Conservation (phyloP, 2,888 invertebrate genomes). For the Doris montereyensis region DNA sequence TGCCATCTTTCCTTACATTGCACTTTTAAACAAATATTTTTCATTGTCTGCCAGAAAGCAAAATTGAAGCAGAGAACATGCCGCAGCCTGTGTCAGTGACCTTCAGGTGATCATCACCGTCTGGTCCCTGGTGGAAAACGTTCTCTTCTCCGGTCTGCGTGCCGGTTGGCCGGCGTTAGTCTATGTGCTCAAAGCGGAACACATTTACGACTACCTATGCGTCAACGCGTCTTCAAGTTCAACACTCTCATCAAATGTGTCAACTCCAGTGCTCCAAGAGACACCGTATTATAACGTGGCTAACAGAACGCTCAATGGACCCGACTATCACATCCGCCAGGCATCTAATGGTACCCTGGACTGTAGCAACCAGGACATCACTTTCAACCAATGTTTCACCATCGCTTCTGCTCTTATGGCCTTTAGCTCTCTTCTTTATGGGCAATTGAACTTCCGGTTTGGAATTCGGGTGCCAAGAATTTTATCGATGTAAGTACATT, state of each 20-base stretch:
- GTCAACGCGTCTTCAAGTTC: too few relatives aligned
- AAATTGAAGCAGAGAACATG: too few relatives aligned
- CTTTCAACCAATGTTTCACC: constrained; percentile 36
- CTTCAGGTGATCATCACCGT: constrained; percentile 28
- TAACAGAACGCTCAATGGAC: too few relatives aligned
- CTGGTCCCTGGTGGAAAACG: constrained; percentile 34
- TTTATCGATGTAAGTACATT: constrained; percentile 21
- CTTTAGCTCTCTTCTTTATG: constrained; percentile 28
- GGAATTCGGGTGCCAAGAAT: constrained; percentile 29
- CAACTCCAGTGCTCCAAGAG: too few relatives aligned
- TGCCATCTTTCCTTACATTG: too few relatives aligned
- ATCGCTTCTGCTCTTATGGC: constrained; percentile 33
- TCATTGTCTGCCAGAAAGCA: too few relatives aligned
- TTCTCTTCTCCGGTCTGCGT: constrained; percentile 29
- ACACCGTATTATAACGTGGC: too few relatives aligned
- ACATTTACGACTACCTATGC: constrained; percentile 20
- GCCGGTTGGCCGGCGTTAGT: constrained; percentile 34
- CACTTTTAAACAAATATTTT: too few relatives aligned
- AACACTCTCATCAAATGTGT: too few relatives aligned
- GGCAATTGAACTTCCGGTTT: constrained; percentile 29
- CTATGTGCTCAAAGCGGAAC: constrained; percentile 30
- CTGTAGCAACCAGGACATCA: constrained; percentile 30
- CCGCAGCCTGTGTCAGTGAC: too few relatives aligned
- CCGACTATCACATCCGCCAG: too few relatives aligned
- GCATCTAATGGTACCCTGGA: too few relatives aligned